phyloP scores from a whole-genome alignment of 1,140 invertebrate genomes.

The Cotesia vestalis region DNA sequence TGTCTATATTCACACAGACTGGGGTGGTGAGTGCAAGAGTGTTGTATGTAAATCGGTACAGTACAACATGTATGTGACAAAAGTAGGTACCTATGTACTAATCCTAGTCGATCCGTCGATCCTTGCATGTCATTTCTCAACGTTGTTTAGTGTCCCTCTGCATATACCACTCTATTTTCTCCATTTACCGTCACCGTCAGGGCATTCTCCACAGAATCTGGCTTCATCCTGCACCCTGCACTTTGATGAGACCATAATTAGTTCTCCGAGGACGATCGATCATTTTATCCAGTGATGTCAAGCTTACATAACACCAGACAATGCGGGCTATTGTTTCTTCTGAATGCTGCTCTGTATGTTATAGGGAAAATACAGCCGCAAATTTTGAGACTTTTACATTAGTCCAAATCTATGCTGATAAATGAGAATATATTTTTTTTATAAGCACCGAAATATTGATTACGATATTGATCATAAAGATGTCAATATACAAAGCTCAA shows the following conservation, averaged over 20 bases:
- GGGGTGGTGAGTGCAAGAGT: too few relatives aligned
- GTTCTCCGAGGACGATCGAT: conserved; percentile 35
- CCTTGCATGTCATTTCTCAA: conserved; percentile 24
- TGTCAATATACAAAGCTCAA: too few relatives aligned
- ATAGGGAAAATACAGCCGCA: too few relatives aligned
- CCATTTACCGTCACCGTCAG: neutral
- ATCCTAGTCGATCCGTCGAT: conserved; percentile 28
- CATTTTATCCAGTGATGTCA: conserved; percentile 20
- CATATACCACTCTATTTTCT: neutral
- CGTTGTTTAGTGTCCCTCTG: neutral
- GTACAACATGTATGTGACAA: conserved; percentile 28
- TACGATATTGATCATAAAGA: too few relatives aligned
- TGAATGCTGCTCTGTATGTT: neutral
- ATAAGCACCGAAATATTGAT: too few relatives aligned
- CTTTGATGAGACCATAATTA: conserved; percentile 38
- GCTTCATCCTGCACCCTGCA: conserved; percentile 2
- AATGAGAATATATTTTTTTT: too few relatives aligned
- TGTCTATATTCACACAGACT: neutral
- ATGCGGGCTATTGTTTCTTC: conserved; percentile 14
- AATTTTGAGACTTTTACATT: too few relatives aligned
- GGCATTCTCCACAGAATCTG: neutral
- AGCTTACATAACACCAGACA: conserved; percentile 20
- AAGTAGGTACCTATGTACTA: neutral
- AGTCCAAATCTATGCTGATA: too few relatives aligned
- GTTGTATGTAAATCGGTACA: too few relatives aligned